A percentile compares a stretch with the other conserved stretches of the same genome.
Conservation (phyloP, 2,113 vertebrate genomes). For the Heterotis niloticus region DNA sequence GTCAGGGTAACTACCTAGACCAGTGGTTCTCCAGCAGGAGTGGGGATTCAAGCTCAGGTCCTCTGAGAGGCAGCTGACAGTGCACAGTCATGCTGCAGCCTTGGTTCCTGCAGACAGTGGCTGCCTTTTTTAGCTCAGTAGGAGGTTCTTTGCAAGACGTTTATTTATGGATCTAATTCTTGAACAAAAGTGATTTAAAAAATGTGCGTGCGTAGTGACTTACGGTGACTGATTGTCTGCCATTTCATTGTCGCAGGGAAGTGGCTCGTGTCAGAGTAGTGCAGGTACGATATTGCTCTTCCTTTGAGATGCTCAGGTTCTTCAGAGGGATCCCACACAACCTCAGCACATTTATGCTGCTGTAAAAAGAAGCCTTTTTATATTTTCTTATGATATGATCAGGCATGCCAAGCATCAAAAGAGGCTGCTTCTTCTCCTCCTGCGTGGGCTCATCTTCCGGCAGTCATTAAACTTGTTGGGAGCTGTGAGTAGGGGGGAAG, state of each 20-base stretch:
- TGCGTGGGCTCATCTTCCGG: neutral
- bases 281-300: neutral
- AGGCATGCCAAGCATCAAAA: neutral
- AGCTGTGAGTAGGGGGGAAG: neutral
- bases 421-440: neutral
- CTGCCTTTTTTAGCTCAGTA: neutral
- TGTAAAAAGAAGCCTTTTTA: neutral
- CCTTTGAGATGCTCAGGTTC: neutral
- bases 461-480: neutral
- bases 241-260: too few relatives aligned
- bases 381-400: neutral
- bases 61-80: too few relatives aligned
- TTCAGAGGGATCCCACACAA: neutral
- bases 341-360: neutral
- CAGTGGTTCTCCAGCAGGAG: too few relatives aligned
- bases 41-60: too few relatives aligned
- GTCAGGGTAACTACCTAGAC: too few relatives aligned
- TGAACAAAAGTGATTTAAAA: neutral
- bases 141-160: neutral
- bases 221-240: neutral
- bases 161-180: constrained; percentile 3
- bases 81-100: too few relatives aligned
- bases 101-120: neutral
- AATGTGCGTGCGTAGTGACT: neutral
- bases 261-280: neutral